Conservation (phyloP, 2,888 invertebrate species). For the Drosophila kambysellisi region DNA sequence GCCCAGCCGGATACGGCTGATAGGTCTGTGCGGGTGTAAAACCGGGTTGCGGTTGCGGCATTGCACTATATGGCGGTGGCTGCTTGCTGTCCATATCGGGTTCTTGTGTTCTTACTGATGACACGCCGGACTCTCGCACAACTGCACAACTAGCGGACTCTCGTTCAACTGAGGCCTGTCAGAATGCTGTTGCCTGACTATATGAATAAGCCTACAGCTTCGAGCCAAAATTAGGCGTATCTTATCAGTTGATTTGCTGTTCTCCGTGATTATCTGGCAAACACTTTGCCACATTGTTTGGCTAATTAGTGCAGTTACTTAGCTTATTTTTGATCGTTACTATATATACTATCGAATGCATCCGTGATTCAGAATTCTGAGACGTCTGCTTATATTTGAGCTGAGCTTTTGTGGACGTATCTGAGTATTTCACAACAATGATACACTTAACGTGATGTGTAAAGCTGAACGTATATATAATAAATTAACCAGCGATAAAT, state of each 20-base stretch:
- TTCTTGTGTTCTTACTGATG: background rate
- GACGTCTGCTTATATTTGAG: constrained; percentile 13
- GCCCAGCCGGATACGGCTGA: constrained; percentile 72
- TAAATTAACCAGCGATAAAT: background rate
- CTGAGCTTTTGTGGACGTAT: constrained; percentile 1
- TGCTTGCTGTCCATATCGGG: constrained; percentile 67
- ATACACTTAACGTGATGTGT: background rate
- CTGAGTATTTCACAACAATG: constrained; percentile 19
- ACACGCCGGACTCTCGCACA: constrained; percentile 3
- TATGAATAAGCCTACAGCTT: background rate
- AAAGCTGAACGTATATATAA: background rate
- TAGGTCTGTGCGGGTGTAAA: constrained; percentile 82
- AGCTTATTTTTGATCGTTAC: constrained; percentile 5
- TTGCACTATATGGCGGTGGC: constrained; percentile 79
- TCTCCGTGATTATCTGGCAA: constrained; percentile 26
- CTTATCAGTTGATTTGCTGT: constrained; percentile 34
- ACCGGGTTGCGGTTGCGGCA: constrained; percentile 57
- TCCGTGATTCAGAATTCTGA: constrained; percentile 34
- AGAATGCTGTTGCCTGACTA: background rate
- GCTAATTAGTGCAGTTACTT: constrained; percentile 32
- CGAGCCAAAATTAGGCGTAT: constrained; percentile 19
- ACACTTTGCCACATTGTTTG: constrained; percentile 14
- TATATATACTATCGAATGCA: background rate
- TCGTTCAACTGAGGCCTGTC: constrained; percentile 45
- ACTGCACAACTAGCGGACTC: constrained; percentile 49